phyloP scores from a whole-genome alignment of 2,797 vertebrate genomes.

The Tokudaia tokunoshimensis region DNA sequence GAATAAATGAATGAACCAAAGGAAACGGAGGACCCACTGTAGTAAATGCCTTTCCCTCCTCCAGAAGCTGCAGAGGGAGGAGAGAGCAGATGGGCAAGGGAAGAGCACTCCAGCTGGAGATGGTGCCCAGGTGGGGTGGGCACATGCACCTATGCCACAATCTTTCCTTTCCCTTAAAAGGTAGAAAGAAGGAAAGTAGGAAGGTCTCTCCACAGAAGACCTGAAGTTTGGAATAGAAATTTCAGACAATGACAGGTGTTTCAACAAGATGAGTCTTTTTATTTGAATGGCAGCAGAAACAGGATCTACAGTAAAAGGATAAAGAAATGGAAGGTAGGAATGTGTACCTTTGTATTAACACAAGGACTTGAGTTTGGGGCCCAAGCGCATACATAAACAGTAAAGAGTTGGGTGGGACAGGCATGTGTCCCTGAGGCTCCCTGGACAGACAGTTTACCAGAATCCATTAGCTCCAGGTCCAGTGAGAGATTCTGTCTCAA shows the following conservation, averaged over 20 bases:
- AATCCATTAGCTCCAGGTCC: background rate
- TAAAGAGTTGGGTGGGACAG: background rate
- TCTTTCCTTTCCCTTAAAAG: slow-evolving; percentile 41
- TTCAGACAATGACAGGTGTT: background rate
- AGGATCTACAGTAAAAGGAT: background rate
- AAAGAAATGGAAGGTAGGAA: background rate
- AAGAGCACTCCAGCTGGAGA: background rate
- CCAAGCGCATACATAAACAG: background rate
- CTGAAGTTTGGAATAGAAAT: slow-evolving; percentile 10
- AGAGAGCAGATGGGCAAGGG: background rate
- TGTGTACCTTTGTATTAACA: background rate
- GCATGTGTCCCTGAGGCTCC: background rate
- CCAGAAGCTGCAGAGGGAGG: background rate
- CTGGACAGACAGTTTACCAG: background rate
- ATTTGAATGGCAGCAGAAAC: background rate
- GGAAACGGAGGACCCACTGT: slow-evolving; percentile 17
- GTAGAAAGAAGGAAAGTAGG: background rate
- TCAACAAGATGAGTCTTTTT: background rate
- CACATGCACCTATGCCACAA: background rate
- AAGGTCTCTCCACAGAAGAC: background rate
- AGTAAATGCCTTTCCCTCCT: background rate
- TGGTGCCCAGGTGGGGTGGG: background rate
- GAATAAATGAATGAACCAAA: slow-evolving; percentile 33
- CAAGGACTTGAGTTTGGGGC: background rate
- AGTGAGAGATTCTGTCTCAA: background rate